Percentiles rank a stretch among this genome's conserved stretches.
phyloP scores from a whole-genome alignment of 1,140 invertebrate species.

The Nephila pilipes region DNA sequence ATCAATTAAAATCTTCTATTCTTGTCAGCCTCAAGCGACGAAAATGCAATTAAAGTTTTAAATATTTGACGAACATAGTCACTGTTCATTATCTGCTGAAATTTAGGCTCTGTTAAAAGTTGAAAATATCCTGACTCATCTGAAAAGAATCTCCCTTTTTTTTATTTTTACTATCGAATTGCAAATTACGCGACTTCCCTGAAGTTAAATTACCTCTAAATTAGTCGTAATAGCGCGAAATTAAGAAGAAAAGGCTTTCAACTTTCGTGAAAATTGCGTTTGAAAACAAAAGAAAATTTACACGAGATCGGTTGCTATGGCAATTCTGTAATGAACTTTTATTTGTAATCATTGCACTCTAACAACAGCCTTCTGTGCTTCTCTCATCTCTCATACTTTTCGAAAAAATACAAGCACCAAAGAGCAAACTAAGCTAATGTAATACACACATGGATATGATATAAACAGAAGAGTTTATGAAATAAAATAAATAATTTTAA shows the following conservation, averaged over 20 bases:
- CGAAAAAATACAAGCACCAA: not conserved
- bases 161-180: not conserved
- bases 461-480: not conserved
- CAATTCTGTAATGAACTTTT: constrained; percentile 19
- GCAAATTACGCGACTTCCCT: not conserved
- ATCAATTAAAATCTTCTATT: not conserved
- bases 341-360: not conserved
- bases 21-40: too few relatives aligned
- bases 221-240: constrained; percentile 12
- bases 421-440: constrained; percentile 16
- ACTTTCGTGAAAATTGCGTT: not conserved
- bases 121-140: not conserved
- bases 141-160: not conserved
- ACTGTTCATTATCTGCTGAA: not conserved
- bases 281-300: not conserved
- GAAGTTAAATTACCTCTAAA: constrained; percentile 27
- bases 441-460: not conserved
- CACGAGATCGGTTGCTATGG: not conserved
- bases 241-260: constrained; percentile 7
- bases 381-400: not conserved
- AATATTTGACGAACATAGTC: not conserved
- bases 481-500: too few relatives aligned
- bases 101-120: not conserved
- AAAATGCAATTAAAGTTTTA: not conserved
- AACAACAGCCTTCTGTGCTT: not conserved